Evolutionary conservation across 53 echinoderm and acorn worm genomes (phyloP), one percentile per base, ranked within the genome.

Genomic region (Temnopleurus reevesii): DNA sequence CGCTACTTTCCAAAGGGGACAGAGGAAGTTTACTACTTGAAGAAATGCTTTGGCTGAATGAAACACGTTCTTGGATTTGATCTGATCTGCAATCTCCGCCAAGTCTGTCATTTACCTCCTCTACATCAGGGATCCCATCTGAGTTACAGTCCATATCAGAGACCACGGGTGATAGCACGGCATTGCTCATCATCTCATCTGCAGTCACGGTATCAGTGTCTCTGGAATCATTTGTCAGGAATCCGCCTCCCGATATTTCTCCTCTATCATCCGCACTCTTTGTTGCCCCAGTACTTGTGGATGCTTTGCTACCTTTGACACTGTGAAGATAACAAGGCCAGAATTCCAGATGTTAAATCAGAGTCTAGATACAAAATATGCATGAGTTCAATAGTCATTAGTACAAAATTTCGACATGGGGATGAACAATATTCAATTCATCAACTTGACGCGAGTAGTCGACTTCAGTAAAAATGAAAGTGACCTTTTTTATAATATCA

Each of bases 91-190:
- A n/a, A 36, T 38, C 6, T 38, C 34, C 41, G 21, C 12, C 71
- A 31, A 30, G 21, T 71, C 63, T 6, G 0, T 63, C 33, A 9
- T 63, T 63, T 33, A 1, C 36, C 43, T 71, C 71, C 21, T 71
- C 71, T 19, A 0, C 4, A 21, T 71, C 71, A 7, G 41, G 71
- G n/a, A 71, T 41, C 35, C 71, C 71, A 41, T 71, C 71, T 0
- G 71, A 71, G 41, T 43, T n/a, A 41, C 71, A 71, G 71, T 71
- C 71, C 71, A 71, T 71, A 23, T 71, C 41, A 38, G 71, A 71
- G n/a, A 71, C 41, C 8, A 41, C 36, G 21, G 71, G 43, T 36
- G 19, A 71, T 41, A 21, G 71, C 3, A 21, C 19, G 41, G 7
- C n/a, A 38, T 71, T 41, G 36, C 6, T 6, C 43, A 38, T 71